Percentiles rank a stretch among this genome's conserved stretches.
Conservation (phyloP, 2,888 invertebrate species). For the Dilophus febrilis region DNA sequence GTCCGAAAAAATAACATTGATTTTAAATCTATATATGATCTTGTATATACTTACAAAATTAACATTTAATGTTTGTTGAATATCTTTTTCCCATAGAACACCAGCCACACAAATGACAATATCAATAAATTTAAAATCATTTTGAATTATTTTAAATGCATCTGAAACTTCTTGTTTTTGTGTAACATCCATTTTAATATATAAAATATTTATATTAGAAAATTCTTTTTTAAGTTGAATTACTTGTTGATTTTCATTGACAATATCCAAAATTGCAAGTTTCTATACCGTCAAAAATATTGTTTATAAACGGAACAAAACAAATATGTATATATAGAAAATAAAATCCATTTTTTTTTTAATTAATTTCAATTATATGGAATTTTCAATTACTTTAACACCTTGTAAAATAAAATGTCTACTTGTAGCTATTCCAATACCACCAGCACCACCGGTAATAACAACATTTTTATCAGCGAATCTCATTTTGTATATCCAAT, state of each 20-base stretch:
- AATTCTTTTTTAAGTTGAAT: constrained; percentile 20
- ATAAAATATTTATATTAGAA: constrained; percentile 16
- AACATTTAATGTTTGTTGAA: constrained; percentile 22
- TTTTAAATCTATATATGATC: no score
- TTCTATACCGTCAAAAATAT: constrained; percentile 14
- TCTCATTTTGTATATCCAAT: no score
- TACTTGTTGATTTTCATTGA: constrained; percentile 24
- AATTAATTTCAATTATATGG: no score
- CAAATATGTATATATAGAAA: no score
- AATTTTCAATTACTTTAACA: no score
- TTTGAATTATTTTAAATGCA: constrained; percentile 18
- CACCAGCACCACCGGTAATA: no score
- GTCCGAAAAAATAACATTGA: no score
- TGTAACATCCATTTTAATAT: constrained; percentile 21
- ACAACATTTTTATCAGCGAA: no score
- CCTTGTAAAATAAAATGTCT: no score
- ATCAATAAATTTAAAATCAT: constrained; percentile 21
- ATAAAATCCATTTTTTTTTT: no score
- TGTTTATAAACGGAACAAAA: no score
- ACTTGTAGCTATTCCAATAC: no score
- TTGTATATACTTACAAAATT: constrained; percentile 19
- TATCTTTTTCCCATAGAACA: constrained; percentile 22
- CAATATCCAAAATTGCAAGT: constrained; percentile 20
- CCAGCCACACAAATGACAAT: constrained; percentile 22
- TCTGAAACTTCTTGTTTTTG: constrained; percentile 19